Evolutionary conservation across 2,888 invertebrate genomes (phyloP), one percentile per base, ranked within the genome.

Genomic region (Polymixis flavicincta): DNA sequence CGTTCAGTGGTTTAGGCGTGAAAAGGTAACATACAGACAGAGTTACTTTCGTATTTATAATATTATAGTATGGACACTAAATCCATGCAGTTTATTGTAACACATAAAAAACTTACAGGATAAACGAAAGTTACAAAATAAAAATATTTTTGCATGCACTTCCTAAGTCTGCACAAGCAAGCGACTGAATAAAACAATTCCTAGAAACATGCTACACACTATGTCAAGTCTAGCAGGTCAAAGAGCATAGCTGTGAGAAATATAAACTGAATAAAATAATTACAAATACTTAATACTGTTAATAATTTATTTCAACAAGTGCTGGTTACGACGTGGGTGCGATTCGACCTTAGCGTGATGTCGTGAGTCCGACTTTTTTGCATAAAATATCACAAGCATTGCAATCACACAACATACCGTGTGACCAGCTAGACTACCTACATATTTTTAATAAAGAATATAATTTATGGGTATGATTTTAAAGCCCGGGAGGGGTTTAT

Each of bases 301-400:
- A 76, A 65, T 78, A 82, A 75, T 78, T 83, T 75, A 79, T 71
- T 74, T 82, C 25, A 82, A 80, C 84, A 69, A 77, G 74, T 71
- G 50, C 69, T 73, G 25, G 74, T 78, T 76, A 83, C 77, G 68
- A 78, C 60, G 69, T 84, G 80, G 86, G 85, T 69, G 82, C 85
- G 92, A 82, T 70, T 72, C 87, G 92, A 93, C 94, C 93, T 94
- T 94, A 91, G 93, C 93, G 93, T 94, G 94, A 79, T 85, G 74
- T 75, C 81, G 86, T 82, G 89, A 88, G 88, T 86, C 78, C 76
- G 78, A 78, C 70, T 76, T 87, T 90, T 91, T 91, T 92, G 89
- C 90, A 90, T 76, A 89, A 89, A 89, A 88, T 88, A 54, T 71
- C 87, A 85, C 83, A 88, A 88, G 86, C 80, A 86, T 87, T 89